Evolutionary conservation across 2,113 vertebrate genomes (phyloP).

Genomic region (Aix galericulata): DNA sequence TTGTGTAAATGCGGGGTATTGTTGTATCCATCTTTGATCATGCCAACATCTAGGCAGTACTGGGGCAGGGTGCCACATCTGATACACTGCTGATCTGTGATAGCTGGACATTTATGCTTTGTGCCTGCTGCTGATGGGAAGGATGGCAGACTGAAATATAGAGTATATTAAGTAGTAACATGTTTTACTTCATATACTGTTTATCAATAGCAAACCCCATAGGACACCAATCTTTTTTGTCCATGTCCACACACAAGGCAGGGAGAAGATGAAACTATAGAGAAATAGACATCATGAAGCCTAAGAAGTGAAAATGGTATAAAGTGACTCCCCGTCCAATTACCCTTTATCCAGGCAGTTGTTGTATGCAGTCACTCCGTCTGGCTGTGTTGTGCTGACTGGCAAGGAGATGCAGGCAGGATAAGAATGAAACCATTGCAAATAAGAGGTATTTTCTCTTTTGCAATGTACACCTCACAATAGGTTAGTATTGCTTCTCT

Average conservation of each 20-base stretch:
- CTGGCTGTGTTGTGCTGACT: background rate
- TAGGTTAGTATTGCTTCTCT: background rate
- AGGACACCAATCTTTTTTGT: background rate
- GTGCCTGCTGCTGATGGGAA: background rate
- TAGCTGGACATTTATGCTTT: rapidly evolving
- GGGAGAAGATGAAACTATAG: background rate
- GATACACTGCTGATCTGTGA: rapidly evolving
- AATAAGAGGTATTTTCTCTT: background rate
- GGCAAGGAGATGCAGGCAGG: background rate
- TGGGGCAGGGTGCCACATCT: background rate
- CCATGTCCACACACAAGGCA: background rate
- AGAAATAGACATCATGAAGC: background rate
- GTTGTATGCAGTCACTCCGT: background rate
- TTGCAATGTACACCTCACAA: rapidly evolving
- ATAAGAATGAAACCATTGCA: background rate
- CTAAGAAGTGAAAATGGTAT: background rate
- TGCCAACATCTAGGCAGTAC: rapidly evolving
- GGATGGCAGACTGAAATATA: background rate
- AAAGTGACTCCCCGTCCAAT: background rate
- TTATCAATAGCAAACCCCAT: background rate
- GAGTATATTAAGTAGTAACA: background rate
- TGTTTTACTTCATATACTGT: background rate
- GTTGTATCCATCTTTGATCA: rapidly evolving
- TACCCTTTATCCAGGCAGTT: background rate
- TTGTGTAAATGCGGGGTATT: rapidly evolving